Base-by-base conservation (phyloP, 2,888 invertebrate genomes). In the Leuctra nigra region DNA sequence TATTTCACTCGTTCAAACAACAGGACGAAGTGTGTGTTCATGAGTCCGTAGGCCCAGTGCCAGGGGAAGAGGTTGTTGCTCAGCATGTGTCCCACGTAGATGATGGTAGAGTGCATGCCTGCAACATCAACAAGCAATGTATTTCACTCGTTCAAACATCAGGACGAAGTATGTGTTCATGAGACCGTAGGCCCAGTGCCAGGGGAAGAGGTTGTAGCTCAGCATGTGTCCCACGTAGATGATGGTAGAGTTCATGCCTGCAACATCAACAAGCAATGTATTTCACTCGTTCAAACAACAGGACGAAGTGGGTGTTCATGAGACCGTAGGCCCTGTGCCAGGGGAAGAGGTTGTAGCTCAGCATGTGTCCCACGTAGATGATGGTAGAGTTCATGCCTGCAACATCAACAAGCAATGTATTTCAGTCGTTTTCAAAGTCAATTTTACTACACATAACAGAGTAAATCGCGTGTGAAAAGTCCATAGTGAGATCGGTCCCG, bases 51-150 rank as follows among this genome's bases (percentile, higher is more conserved):
- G 1, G 73, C 73, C 88, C 89, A 92, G 67, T 87, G 85, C 73
- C 90, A 89, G 0, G 95, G 95, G 68, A 95, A 86, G 68, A 87
- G 78, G 53, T 79, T 76, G 59, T 83, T 80, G 63, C 87, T 82
- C 1, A 95, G 68, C 18, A 81, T 81, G 69, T 95, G 95, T 0
- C 94, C 93, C 11, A 91, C 78, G 71, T 95, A 97, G 65, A 97
- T 76, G 1, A 91, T 77, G 55, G 94, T 88, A 20, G 95, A 85
- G 73, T 97, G 97, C 82, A 92, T 91, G 9, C 97, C 96, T 77
- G 67, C 20, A n/a, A n/a, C n/a, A n/a, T n/a, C n/a, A n/a, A n/a
- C n/a, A n/a, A n/a, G n/a, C n/a, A n/a, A n/a, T n/a, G n/a, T n/a
- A n/a, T n/a, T n/a, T n/a, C n/a, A n/a, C n/a, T n/a, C n/a, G n/a